Base-by-base conservation (phyloP, 1,140 invertebrate species). In the Araneus ventricosus region DNA sequence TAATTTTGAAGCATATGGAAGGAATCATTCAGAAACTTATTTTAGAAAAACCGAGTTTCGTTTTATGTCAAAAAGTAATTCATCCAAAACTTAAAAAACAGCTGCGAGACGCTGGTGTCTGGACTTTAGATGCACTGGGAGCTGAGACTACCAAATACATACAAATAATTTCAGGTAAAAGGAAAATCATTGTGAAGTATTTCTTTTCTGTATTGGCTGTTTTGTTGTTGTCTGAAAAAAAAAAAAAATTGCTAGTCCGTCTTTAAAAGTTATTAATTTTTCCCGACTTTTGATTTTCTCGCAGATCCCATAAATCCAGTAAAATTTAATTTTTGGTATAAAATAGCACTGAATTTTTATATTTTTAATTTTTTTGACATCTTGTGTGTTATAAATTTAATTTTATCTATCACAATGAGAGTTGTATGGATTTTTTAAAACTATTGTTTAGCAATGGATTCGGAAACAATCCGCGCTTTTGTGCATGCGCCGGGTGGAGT, bases 41-140 rank as follows among this genome's bases (percentile, higher is more conserved):
- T 75, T 20, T 3, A 37, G 59, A 30, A 30, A 45, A 84, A 27
- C 30, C 89, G n/a, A 4, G 88, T 37, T 59, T 93, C 57, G 30
- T 94, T 22, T 59, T 87, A 22, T 94, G 93, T 20, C 93, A 94
- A 61, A 94, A 93, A 85, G 93, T 94, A 41, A 61, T 94, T 39
- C 90, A 94, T 45, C 93, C 93, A 52, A 75, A 24, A 20, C 10
- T 93, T 39, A 94, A 61, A 39, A 88, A 93, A 87, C 10, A 30
- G n/a, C 30, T 94, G 24, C 27, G 85, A 63, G 30, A 75, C 22
- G 45, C 34, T 30, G 67, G 84, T 6, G 90, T 94, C 17, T 41
- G 59, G 20, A 57, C 90, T 34, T 30, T 94, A 14, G 93, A 94
- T 88, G 30, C 67, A 59, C 57, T 93, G 8, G 91, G 89, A 52